Base-by-base conservation (phyloP, 1,140 invertebrate species). In the Achroia grisella region DNA sequence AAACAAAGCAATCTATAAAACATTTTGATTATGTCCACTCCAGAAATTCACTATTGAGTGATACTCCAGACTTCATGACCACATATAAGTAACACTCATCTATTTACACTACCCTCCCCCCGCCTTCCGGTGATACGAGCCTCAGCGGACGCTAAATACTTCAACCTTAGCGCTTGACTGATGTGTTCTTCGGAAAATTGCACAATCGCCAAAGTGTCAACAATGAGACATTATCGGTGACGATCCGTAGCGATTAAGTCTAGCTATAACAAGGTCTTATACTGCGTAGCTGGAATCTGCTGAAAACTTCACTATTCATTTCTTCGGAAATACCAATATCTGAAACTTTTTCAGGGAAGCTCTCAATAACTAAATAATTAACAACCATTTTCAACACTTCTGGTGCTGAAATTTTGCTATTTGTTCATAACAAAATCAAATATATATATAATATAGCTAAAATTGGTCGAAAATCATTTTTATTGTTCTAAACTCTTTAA, bases 71-170 rank as follows among this genome's bases (percentile, higher is more conserved):
- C 57, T 72, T 71, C 60, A 65, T 69, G 53, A 66, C 47, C 64
- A 75, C 76, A 54, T 87, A 84, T 87, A 87, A 84, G 84, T 86
- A 84, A 86, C 76, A 66, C 51, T 76, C 73, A 78, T 78, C 64
- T 86, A 83, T 87, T 86, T 86, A 75, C 82, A 82, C 74, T 83
- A 74, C 58, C 69, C 78, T 74, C 82, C 83, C 86, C 83, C 80
- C 76, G 71, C 82, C 65, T 70, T 61, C 69, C 65, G 62, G 57
- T 68, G 68, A 59, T 58, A 41, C 45, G 47, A 71, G 68, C 71
- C 70, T 81, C 70, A 74, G 63, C 60, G 65, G 62, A 72, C 71
- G 81, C 81, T 85, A 82, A 85, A 73, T 75, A 76, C 69, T 85
- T 82, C 78, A 85, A 75, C 81, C 81, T 85, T 85, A 85, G 54